Percentiles rank a stretch among this genome's conserved stretches.
Evolutionary conservation across 2,797 vertebrate genomes (phyloP).

Genomic region (Rousettus madagascariensis): DNA sequence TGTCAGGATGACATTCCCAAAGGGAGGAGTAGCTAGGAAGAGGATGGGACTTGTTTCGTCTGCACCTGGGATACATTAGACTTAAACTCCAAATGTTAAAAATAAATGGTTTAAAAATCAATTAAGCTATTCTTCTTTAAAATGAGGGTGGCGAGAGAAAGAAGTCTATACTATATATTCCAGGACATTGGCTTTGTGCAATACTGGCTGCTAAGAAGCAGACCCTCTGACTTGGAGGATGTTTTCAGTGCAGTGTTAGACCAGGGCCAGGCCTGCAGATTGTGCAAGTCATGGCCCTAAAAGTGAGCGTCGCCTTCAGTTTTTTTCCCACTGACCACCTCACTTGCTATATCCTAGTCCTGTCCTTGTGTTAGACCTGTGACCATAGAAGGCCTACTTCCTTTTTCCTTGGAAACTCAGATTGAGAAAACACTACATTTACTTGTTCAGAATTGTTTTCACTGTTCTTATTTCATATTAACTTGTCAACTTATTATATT

Average conservation of each 20-base stretch:
- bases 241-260: background rate
- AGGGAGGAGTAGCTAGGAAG: background rate
- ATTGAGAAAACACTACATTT: background rate
- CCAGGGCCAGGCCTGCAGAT: background rate
- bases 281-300: background rate
- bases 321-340: background rate
- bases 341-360: background rate
- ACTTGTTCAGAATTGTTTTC: background rate
- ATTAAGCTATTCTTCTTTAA: conserved; percentile 29
- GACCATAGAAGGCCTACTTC: background rate
- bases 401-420: background rate
- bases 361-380: background rate
- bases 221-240: background rate
- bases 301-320: background rate
- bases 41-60: background rate
- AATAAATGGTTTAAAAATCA: background rate
- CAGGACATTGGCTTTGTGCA: background rate
- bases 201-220: background rate
- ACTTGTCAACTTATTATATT: background rate
- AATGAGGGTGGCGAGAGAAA: background rate
- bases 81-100: conserved; percentile 13
- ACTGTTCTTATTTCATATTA: background rate
- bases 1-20: background rate
- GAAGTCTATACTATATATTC: background rate
- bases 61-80: background rate